Base-by-base conservation (phyloP, 1,140 invertebrate species). In the Patella vulgata region DNA sequence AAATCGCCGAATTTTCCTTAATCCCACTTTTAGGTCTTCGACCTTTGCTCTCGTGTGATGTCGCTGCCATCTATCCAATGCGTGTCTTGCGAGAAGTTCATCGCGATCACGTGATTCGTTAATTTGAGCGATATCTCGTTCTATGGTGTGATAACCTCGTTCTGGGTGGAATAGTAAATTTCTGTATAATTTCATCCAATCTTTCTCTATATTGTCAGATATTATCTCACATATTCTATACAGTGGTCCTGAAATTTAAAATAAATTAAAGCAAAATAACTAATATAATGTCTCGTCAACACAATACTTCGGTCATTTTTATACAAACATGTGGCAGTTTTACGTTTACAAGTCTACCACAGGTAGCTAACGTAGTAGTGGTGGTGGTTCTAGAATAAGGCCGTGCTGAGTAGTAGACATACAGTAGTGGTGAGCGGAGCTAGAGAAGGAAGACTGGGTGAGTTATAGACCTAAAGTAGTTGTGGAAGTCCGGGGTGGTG, bases 71-170 rank as follows among this genome's bases (percentile, higher is more conserved):
- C 75, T 57, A 12, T 60, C 54, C 3, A 77, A 60, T 12, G 73
- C 66, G 9, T 60, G 65, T 3, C 47, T 33, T 0, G 68, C 59
- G 6, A 65, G 40, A 12, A 63, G 28, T 11, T 63, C 59, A 1
- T 48, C 67, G 11, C 74, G 57, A 1, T 61, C 56, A 2, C 66
- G 67, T 6, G 40, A 44, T 11, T 61, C 44, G n/a, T 44, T 50
- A 21, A 75, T 62, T 33, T 71, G 52, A 5, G 59, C 39, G 43
- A 79, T 73, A 71, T 79, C 77, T n/a, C 48, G 64, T 51, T 74
- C 75, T 36, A 79, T 71, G n/a, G 73, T 79, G 31, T 66, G 62
- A 0, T 56, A 54, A 12, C 77, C 77, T n/a, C 77, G 64, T 19
- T 58, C 25, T 21, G 77, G 77, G 44, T 64, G 54, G 72, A 79